These are phyloP conservation scores for Sebastes oblongus DNA, from an alignment of 2,797 vertebrate species.

Conservation along the genomic window DNA sequence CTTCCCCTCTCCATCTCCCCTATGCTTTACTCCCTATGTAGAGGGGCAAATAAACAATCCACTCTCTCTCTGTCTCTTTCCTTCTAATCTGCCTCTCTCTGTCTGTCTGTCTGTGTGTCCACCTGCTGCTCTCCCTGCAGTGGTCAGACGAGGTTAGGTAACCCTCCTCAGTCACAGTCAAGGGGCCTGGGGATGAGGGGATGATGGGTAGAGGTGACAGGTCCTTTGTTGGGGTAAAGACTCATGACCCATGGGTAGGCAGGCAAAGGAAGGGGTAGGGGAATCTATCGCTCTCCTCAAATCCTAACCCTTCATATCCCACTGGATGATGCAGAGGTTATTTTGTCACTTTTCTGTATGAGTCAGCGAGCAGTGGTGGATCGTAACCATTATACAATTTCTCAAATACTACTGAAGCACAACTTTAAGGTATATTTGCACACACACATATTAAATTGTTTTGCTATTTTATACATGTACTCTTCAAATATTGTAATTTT, in stretches of 20 bases:
- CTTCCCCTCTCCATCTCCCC: background rate
- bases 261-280: background rate
- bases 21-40: slow-evolving; percentile 2
- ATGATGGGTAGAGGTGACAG: slow-evolving; percentile 60
- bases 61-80: background rate
- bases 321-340: background rate
- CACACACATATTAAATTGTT: too few species aligned
- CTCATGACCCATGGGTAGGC: slow-evolving; percentile 40
- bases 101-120: slow-evolving; percentile 7
- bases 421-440: background rate
- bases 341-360: background rate
- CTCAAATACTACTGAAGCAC: background rate
- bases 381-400: background rate
- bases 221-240: slow-evolving; percentile 64
- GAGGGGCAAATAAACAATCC: slow-evolving; percentile 32
- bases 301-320: background rate
- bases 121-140: slow-evolving; percentile 49
- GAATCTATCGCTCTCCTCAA: slow-evolving; percentile 2
- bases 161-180: slow-evolving; percentile 8
- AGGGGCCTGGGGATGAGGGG: slow-evolving; percentile 33
- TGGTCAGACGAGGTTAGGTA: slow-evolving; percentile 29
- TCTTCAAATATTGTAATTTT: background rate
- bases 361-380: background rate
- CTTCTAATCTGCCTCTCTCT: slow-evolving; percentile 10
- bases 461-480: background rate